phyloP scores from a whole-genome alignment of 2,113 vertebrate genomes.

The Nycticryphes semicollaris region DNA sequence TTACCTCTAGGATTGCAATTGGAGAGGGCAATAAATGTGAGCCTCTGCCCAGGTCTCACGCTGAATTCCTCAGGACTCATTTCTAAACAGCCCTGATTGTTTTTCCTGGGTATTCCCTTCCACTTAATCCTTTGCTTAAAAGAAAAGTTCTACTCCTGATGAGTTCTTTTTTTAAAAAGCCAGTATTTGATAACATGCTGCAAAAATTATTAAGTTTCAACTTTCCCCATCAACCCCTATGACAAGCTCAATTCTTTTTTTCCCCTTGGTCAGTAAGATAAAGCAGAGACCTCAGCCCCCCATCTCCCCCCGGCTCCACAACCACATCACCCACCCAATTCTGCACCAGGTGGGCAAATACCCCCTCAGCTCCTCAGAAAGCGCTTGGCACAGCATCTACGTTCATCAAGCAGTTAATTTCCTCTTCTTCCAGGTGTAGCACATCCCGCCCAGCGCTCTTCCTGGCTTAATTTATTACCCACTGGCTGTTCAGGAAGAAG shows the following conservation, averaged over 20 bases:
- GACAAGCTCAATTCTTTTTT: background rate
- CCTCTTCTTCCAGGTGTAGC: background rate
- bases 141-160: background rate
- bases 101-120: background rate
- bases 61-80: background rate
- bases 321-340: background rate
- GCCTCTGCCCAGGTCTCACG: background rate
- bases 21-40: background rate
- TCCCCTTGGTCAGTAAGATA: background rate
- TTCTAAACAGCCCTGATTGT: background rate
- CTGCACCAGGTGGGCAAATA: background rate
- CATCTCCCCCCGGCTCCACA: background rate
- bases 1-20: background rate
- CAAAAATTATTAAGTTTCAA: background rate
- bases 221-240: background rate
- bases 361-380: background rate
- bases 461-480: background rate
- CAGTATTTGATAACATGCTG: background rate
- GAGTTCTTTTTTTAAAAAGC: background rate
- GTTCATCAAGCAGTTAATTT: background rate
- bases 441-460: background rate
- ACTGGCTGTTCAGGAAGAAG: background rate
- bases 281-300: background rate
- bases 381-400: background rate
- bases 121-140: background rate